Evolutionary conservation across 2,888 invertebrate species (phyloP).

Genomic region (Mesorhabditis belari): DNA sequence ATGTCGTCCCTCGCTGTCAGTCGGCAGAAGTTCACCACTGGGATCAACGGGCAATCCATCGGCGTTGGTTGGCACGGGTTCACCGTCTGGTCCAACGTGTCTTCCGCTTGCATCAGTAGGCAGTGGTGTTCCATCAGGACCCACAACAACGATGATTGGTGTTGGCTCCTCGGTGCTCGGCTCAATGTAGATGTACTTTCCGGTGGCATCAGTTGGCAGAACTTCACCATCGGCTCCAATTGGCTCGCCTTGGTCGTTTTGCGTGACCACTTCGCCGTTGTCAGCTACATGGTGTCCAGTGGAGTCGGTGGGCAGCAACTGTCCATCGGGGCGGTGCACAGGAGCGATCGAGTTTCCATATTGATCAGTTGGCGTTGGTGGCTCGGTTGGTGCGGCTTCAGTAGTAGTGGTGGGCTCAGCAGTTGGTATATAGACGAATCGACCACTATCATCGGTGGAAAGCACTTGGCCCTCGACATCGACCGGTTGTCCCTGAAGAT

Average conservation of each 20-base stretch:
- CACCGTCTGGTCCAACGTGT: constrained; percentile 3
- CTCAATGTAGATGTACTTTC: constrained; percentile 9
- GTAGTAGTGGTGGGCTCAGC: too few relatives aligned
- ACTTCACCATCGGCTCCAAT: constrained; percentile 5
- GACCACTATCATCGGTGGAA: constrained; percentile 12
- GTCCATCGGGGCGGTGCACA: too few relatives aligned
- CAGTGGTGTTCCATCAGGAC: constrained; percentile 15
- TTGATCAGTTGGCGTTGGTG: too few relatives aligned
- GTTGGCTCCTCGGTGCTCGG: constrained; percentile 18
- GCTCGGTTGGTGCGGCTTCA: too few relatives aligned
- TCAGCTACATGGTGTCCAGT: too few relatives aligned
- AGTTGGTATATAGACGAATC: not conserved
- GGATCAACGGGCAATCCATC: too few relatives aligned
- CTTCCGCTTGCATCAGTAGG: constrained; percentile 22
- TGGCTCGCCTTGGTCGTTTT: too few relatives aligned
- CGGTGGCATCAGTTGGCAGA: constrained; percentile 27
- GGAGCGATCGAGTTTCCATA: too few relatives aligned
- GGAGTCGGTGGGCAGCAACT: too few relatives aligned
- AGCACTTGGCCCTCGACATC: constrained; percentile 15
- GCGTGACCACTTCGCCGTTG: too few relatives aligned
- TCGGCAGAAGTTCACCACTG: constrained; percentile 11
- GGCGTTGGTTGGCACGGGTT: too few relatives aligned
- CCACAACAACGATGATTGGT: constrained; percentile 3
- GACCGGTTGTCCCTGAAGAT: constrained; percentile 1
- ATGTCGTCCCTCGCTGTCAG: too few relatives aligned